A percentile compares a stretch with the other conserved stretches of the same genome.
phyloP scores from a whole-genome alignment of 2,888 invertebrate species.

The Eupsilia transversa region DNA sequence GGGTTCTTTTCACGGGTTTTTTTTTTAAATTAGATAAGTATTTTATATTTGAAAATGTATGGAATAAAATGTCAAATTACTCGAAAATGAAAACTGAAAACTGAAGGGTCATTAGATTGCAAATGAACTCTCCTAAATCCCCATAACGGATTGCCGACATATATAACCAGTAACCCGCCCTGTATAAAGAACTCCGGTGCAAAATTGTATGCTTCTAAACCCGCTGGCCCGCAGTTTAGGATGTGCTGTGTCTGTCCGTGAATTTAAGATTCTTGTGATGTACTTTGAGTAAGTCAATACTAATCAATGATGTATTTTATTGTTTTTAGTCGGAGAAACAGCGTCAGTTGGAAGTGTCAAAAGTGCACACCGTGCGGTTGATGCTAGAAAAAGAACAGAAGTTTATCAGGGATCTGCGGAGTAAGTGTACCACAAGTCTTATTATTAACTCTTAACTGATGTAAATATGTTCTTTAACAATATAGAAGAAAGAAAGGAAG shows the following conservation, averaged over 20 bases:
- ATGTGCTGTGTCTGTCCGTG: background rate
- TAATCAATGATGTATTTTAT: slow-evolving; percentile 7
- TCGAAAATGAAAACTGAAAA: no score
- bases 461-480: no score
- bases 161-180: no score
- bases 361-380: slow-evolving; percentile 95
- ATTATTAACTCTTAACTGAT: background rate
- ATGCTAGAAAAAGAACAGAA: slow-evolving; percentile 97
- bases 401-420: slow-evolving; percentile 94
- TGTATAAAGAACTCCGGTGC: background rate
- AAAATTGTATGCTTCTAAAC: background rate
- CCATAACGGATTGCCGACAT: no score
- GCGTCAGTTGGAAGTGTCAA: slow-evolving; percentile 95
- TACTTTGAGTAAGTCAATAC: background rate
- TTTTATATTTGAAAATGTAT: no score
- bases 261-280: background rate
- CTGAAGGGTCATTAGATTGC: no score
- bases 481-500: no score
- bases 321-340: slow-evolving; percentile 94
- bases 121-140: no score
- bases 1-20: no score
- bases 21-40: no score
- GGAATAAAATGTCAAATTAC: no score
- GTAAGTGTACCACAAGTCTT: slow-evolving; percentile 83
- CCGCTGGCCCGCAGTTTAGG: no score